Base-by-base conservation (phyloP, 2,888 invertebrate species). In the Orchesellides sinensis region DNA sequence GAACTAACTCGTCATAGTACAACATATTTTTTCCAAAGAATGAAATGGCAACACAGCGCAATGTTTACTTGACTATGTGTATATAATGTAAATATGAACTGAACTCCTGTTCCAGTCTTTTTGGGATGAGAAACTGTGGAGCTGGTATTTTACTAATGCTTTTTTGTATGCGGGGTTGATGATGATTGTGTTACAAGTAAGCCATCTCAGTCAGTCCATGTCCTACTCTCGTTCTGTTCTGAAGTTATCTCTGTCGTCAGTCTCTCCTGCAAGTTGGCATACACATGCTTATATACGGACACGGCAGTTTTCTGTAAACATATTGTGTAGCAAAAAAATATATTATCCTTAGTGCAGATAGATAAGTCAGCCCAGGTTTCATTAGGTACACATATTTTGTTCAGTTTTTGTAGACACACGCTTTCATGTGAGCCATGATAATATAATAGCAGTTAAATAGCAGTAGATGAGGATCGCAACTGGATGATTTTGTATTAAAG, bases 211-310 rank as follows among this genome's bases (percentile, higher is more conserved):
- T 70, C 79, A 79, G 79, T 79, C 79, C 70, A 72, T 69, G 54
- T 54, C 63, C 65, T 79, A 70, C 79, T 70, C 79, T 70, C 70
- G 63, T 40, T 69, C 78, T 19, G 78, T 66, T 75, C 77, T 78
- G 61, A 70, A 54, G 70, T 70, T 72, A 79, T 70, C 65, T 69
- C 69, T 27, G 45, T 69, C 65, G 63, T 54, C 63, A 66, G 56
- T 59, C 14, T 65, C 54, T 65, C 35, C 52, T 32, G n/a, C n/a
- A n/a, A 10, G 59, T 61, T 59, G 29, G 25, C 61, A 35, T 23
- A 74, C 52, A 63, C 27, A 63, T 21, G 32, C 52, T 49, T 29
- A 35, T 27, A 72, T 29, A 72, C n/a, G 17, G 25, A 66, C 65
- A 65, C 45, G 8, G 19, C 17, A 27, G 17, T 40, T 70, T 35